Percentiles rank a stretch among this genome's conserved stretches.
These are phyloP conservation scores for Tetanocera ferruginea DNA, from an alignment of 2,888 invertebrate species.

Conservation along the genomic window DNA sequence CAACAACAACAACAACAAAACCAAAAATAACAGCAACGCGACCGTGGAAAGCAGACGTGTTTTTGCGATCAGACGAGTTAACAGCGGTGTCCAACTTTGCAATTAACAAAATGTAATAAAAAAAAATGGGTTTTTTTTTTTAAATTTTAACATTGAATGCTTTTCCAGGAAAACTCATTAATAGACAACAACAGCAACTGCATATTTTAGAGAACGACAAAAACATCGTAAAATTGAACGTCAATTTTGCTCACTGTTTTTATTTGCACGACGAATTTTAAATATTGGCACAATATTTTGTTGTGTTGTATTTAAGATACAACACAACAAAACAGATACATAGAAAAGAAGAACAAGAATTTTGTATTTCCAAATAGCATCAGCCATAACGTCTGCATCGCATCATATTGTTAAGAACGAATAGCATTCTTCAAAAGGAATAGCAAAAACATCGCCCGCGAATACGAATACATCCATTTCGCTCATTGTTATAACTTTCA, in stretches of 20 bases:
- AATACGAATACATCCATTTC: too few relatives aligned
- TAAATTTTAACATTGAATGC: not conserved
- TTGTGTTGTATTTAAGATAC: not conserved
- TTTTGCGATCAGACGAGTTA: slow-evolving; percentile 17
- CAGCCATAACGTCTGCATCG: not conserved
- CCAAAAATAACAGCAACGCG: not conserved
- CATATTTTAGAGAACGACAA: not conserved
- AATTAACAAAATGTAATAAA: slow-evolving; percentile 1
- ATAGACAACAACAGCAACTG: not conserved
- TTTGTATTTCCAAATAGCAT: not conserved
- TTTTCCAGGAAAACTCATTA: not conserved
- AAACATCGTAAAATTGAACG: not conserved
- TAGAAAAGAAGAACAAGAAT: not conserved
- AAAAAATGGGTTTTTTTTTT: too few relatives aligned
- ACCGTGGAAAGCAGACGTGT: not conserved
- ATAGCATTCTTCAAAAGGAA: not conserved
- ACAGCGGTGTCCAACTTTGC: not conserved
- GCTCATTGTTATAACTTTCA: too few relatives aligned
- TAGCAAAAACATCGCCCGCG: too few relatives aligned
- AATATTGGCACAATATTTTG: too few relatives aligned
- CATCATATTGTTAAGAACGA: not conserved
- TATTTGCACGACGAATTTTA: too few relatives aligned
- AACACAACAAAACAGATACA: not conserved
- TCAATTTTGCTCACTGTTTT: not conserved
- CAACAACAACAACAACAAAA: not conserved